Conservation (phyloP, 2,113 vertebrate genomes). For the Malurus elegans region DNA sequence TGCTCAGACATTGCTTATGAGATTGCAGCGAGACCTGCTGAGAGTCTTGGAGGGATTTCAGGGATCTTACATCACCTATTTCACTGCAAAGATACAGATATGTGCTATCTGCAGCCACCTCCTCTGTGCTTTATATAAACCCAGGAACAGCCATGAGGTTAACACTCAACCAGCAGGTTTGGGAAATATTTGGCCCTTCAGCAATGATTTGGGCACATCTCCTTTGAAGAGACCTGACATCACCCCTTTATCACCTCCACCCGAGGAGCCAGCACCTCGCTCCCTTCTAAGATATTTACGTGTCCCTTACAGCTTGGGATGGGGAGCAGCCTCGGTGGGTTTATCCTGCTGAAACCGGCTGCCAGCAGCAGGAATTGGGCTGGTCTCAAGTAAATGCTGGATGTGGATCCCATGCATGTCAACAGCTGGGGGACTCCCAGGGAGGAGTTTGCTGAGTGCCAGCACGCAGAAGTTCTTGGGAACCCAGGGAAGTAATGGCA, state of each 20-base stretch:
- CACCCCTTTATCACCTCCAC: not conserved
- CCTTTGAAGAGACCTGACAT: not conserved
- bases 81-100: not conserved
- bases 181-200: not conserved
- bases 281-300: not conserved
- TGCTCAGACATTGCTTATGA: accelerated
- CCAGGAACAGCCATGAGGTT: not conserved
- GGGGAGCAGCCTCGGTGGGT: too few species aligned
- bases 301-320: too few species aligned
- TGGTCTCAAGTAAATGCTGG: not conserved
- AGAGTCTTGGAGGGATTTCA: not conserved
- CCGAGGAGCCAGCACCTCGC: not conserved
- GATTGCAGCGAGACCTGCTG: not conserved
- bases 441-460: not conserved
- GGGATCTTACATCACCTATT: not conserved
- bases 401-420: not conserved
- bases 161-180: not conserved
- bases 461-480: not conserved
- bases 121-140: not conserved
- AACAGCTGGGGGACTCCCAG: not conserved
- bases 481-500: not conserved
- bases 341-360: too few species aligned
- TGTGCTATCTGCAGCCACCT: not conserved
- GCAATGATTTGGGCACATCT: not conserved
- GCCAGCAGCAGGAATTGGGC: too few species aligned